Base-by-base conservation (phyloP, 2,797 vertebrate species). In the Hybognathus amarus region DNA sequence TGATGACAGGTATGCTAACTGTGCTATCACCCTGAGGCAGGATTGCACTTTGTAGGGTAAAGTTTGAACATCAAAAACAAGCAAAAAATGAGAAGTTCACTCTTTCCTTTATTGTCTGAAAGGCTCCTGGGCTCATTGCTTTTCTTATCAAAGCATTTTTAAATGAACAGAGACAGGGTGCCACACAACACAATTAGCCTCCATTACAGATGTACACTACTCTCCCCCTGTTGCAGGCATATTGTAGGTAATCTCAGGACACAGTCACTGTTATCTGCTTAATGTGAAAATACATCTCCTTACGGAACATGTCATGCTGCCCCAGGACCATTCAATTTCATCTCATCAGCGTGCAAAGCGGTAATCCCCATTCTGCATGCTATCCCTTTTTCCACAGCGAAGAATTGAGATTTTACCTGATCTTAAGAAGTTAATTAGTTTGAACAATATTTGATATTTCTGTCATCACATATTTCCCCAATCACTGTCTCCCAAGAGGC, bases 1-100 rank as follows among this genome's bases (percentile, higher is more conserved):
- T 85, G 87, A 90, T 91, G 88, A 88, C 88, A 89, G 87, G 74
- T 63, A 83, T 89, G 87, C 88, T 91, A 92, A 91, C 74, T 90
- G 82, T 76, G 84, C 87, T 89, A 86, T 91, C 89, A 91, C 92
- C 91, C 78, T 85, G 4, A 88, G 92, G 90, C 88, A 91, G 90
- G 91, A 94, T 92, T 93, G 93, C 88, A 89, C 88, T 87, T 84
- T 87, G 80, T 87, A 81, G 87, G 85, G 36, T 75, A 38, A 80
- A 83, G 77, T 83, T 85, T 88, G 83, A 85, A 61, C 40, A 66
- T 79, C 17, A 80, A 71, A 64, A 83, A 83, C 63, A 82, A 76
- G 71, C 63, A 82, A 61, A 82, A 70, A 70, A 56, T 36, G 45
- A 77, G 40, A 77, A 79, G 76, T 79, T 83, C 38, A 69, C 52